Evolutionary conservation across 2,113 vertebrate species (phyloP).

Genomic region (Vicugna pacos): DNA sequence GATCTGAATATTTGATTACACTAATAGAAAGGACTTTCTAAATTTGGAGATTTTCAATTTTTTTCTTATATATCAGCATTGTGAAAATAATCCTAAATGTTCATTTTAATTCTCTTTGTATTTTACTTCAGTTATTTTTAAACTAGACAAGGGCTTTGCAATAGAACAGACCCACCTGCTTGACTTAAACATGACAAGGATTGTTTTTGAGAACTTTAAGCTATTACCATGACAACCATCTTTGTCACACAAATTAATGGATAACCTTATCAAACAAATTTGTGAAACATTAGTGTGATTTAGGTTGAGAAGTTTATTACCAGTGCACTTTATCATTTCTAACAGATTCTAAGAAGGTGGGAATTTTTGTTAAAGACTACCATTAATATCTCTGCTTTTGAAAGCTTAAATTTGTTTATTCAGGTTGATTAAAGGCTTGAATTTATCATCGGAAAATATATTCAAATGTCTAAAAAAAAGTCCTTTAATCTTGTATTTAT

Average conservation of each 20-base stretch:
- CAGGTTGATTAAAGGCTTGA: background rate
- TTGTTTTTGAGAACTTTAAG: constrained; percentile 53
- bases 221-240: constrained; percentile 75
- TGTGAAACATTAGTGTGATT: constrained; percentile 65
- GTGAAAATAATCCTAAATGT: background rate
- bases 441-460: constrained; percentile 13
- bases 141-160: background rate
- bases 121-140: background rate
- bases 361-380: constrained; percentile 39
- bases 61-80: background rate
- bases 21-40: background rate
- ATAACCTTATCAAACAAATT: constrained; percentile 74
- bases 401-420: constrained; percentile 38
- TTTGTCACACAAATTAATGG: constrained; percentile 71
- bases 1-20: constrained; percentile 23
- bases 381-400: constrained; percentile 3
- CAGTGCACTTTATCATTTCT: constrained; percentile 32
- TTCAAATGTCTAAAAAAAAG: background rate
- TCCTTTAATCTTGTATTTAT: background rate
- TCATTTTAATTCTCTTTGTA: constrained; percentile 31
- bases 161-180: background rate
- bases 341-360: background rate
- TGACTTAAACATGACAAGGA: constrained; percentile 45
- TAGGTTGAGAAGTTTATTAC: constrained; percentile 66
- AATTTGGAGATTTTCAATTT: background rate